Evolutionary conservation across 2,797 vertebrate species (phyloP).

Genomic region (Poeciliopsis turneri): DNA sequence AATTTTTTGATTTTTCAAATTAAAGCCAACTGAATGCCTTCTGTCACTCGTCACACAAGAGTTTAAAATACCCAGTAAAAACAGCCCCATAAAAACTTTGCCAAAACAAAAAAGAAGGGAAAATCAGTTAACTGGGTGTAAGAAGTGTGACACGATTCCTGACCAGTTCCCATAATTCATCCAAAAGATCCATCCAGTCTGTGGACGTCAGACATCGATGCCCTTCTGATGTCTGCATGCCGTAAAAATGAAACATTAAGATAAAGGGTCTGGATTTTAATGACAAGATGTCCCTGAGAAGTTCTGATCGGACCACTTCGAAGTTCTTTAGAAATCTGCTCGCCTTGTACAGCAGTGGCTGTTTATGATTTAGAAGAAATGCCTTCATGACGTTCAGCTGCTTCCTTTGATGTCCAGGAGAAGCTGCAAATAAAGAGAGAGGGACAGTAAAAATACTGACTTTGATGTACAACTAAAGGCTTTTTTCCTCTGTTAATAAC

Average conservation of each 20-base stretch:
- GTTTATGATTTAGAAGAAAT: background rate
- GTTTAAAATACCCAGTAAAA: background rate
- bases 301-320: background rate
- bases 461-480: conserved; percentile 6
- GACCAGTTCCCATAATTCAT: background rate
- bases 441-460: background rate
- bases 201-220: background rate
- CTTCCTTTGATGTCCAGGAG: conserved; percentile 2
- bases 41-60: background rate
- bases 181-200: background rate
- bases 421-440: background rate
- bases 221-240: background rate
- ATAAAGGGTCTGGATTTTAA: background rate
- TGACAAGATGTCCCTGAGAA: background rate
- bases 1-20: no score
- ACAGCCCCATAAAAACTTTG: background rate
- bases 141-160: background rate
- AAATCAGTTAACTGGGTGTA: background rate
- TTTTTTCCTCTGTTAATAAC: conserved; percentile 41
- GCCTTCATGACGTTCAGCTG: conserved; percentile 10
- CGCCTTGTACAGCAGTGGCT: background rate
- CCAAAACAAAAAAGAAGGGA: background rate
- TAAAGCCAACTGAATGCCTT: no score
- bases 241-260: background rate
- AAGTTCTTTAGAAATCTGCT: background rate